These are phyloP conservation scores for Parotocinclus haroldoi DNA, from an alignment of 2,797 vertebrate species.

Conservation along the genomic window DNA sequence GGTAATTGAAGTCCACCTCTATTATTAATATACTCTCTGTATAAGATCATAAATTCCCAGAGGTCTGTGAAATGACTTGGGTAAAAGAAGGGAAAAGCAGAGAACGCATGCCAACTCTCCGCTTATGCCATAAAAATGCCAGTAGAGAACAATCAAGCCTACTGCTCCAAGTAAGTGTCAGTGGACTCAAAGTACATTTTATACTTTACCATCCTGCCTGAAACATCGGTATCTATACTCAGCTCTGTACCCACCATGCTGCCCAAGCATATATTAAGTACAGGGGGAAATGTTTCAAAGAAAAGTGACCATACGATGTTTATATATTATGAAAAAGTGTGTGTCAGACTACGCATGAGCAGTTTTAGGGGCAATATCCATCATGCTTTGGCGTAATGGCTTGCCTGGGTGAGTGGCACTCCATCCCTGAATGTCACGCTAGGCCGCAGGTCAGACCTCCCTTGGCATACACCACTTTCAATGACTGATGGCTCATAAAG, in stretches of 20 bases:
- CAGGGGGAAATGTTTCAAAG: conserved; percentile 44
- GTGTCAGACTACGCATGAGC: conserved; percentile 70
- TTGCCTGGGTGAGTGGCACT: conserved; percentile 73
- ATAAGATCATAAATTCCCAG: conserved; percentile 39
- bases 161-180: too few relatives aligned
- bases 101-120: conserved; percentile 18
- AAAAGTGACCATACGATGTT: conserved; percentile 54
- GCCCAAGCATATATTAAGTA: conserved; percentile 7
- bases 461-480: conserved; percentile 59
- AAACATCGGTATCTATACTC: too few relatives aligned
- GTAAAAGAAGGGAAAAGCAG: conserved; percentile 9
- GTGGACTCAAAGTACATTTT: too few relatives aligned
- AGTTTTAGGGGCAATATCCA: conserved; percentile 65
- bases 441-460: conserved; percentile 72
- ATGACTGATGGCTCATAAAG: conserved; percentile 74
- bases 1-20: too few relatives aligned
- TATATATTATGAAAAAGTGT: conserved; percentile 74
- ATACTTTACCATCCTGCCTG: too few relatives aligned
- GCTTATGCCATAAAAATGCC: neutral
- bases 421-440: conserved; percentile 72
- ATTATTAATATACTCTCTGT: too few relatives aligned
- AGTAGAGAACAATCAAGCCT: too few relatives aligned
- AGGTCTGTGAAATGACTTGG: conserved; percentile 36
- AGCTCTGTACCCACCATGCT: too few relatives aligned
- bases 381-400: conserved; percentile 76